Evolutionary conservation across 2,797 vertebrate species (phyloP).

Genomic region (Bryconaethiops microstoma): DNA sequence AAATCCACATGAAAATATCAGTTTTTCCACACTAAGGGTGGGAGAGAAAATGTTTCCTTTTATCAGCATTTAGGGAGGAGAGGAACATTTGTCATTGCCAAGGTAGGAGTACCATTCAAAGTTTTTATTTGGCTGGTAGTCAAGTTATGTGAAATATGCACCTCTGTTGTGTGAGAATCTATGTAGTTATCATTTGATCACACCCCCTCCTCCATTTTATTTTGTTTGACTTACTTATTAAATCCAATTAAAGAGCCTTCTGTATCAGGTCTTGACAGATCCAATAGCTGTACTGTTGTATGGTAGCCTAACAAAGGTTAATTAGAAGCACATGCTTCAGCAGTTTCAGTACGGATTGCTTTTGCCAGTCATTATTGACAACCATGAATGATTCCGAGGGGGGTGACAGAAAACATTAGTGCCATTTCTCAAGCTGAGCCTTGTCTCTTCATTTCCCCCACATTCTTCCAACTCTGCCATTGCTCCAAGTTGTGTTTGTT

Average conservation of each 20-base stretch:
- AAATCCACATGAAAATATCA: constrained; percentile 7
- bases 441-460: constrained; percentile 20
- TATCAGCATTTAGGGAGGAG: constrained; percentile 4
- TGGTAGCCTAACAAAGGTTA: constrained; percentile 51
- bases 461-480: constrained; percentile 33
- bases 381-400: constrained; percentile 34
- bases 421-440: constrained; percentile 41
- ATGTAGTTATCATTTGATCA: constrained; percentile 39
- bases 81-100: constrained; percentile 48
- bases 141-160: constrained; percentile 54
- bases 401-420: constrained; percentile 42
- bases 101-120: constrained; percentile 22
- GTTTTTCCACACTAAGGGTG: constrained; percentile 1
- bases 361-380: constrained; percentile 52
- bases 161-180: constrained; percentile 33
- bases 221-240: constrained; percentile 9
- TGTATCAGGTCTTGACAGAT: constrained; percentile 45
- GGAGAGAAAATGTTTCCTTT: constrained; percentile 13
- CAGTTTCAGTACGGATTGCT: constrained; percentile 31
- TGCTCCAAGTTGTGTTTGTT: constrained; percentile 50
- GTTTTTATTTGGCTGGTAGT: constrained; percentile 49
- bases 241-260: constrained; percentile 9
- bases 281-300: constrained; percentile 18
- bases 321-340: constrained; percentile 50
- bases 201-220: not conserved